phyloP scores from a whole-genome alignment of 1,140 invertebrate species.

The Centruroides vittatus region DNA sequence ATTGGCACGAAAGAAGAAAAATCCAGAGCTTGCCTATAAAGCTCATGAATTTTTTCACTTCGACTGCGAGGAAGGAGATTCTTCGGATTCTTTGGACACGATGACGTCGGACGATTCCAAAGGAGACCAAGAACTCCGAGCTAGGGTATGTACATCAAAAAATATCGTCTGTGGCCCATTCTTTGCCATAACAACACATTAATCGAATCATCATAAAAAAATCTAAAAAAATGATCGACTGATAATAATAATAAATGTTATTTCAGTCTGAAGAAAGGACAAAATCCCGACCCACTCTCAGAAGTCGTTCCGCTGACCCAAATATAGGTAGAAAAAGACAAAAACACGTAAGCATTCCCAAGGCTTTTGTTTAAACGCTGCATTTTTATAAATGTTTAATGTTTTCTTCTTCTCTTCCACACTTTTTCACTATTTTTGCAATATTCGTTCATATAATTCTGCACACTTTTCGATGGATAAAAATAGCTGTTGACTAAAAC shows the following conservation, averaged over 20 bases:
- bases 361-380: too few species aligned
- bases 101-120: constrained; percentile 18
- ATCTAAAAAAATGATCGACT: too few species aligned
- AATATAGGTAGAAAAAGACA: constrained; percentile 3
- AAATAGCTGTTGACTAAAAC: too few species aligned
- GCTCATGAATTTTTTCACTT: constrained; percentile 57
- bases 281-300: constrained; percentile 1
- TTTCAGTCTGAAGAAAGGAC: constrained; percentile 12
- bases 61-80: constrained; percentile 35
- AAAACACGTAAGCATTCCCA: too few species aligned
- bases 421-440: too few species aligned
- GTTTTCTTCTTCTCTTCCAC: too few species aligned
- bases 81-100: constrained; percentile 28
- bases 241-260: too few species aligned
- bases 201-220: too few species aligned
- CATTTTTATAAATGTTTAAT: too few species aligned
- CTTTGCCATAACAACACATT: too few species aligned
- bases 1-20: constrained; percentile 68
- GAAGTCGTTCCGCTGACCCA: constrained; percentile 14
- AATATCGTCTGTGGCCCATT: background rate
- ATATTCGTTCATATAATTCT: too few species aligned
- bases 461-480: too few species aligned
- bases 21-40: constrained; percentile 66
- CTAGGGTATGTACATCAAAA: constrained; percentile 34
- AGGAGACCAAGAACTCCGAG: constrained; percentile 33